Evolutionary conservation across 2,797 vertebrate species (phyloP), one percentile per base, ranked within the genome.

Genomic region (Onychomys torridus): DNA sequence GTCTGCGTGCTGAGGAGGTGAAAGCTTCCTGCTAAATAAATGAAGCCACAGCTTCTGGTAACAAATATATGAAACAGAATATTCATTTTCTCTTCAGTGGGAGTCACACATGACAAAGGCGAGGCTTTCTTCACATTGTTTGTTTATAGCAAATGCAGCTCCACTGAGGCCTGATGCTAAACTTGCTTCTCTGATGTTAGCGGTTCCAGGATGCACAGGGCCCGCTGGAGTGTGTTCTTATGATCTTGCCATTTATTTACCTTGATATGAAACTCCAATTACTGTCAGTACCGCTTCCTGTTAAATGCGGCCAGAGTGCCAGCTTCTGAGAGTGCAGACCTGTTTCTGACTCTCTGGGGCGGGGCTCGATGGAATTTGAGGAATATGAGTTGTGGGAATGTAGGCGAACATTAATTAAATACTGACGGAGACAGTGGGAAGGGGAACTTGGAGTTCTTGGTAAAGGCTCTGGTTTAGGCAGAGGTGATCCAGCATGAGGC

Each of bases 41-140:
- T 98, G 98, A 98, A 98, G 94, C 93, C 55, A 96, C 86, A 96
- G 96, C 95, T 97, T 98, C 96, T 98, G 98, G 95, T 98, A 98
- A 97, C 96, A 97, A 97, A 98, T 97, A 98, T 98, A 98, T 98
- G 98, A 99, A 99, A 98, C 97, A 97, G 98, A 99, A 99, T 99
- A 99, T 99, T 99, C 98, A 99, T 99, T 94, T 98, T 98, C 98
- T 98, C 98, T 98, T 99, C 93, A 82, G 40, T 98, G 98, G 98
- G 98, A 99, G 99, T 99, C 98, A 98, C 98, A 98, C 98, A 99
- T 98, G 98, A 99, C 98, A 99, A 99, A 98, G 98, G 96, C 82
- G 90, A 98, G 96, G 88, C 98, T 98, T 98, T 98, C 97, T 98
- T 98, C 97, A 97, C 97, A 89, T 98, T 98, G 98, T 98, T 98